Evolutionary conservation across 2,113 vertebrate genomes (phyloP).

Genomic region (Hyaena hyaena): DNA sequence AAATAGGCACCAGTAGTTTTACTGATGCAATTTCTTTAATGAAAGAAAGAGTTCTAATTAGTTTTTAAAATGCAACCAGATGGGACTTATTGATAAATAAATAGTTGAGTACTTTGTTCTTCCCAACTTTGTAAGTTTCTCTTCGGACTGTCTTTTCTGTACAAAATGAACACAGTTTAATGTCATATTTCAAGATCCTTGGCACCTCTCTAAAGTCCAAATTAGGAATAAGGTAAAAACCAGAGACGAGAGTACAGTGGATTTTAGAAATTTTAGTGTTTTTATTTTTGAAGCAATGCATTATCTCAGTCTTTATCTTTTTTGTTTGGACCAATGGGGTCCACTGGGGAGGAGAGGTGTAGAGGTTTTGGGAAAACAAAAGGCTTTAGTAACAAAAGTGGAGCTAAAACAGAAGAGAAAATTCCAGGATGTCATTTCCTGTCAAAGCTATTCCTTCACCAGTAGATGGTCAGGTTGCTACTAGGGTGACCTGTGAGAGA

Average conservation of each 20-base stretch:
- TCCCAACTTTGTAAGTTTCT: neutral
- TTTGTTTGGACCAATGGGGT: neutral
- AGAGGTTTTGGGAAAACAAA: neutral
- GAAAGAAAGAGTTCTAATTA: conserved; percentile 18
- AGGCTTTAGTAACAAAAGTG: neutral
- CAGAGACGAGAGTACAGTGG: neutral
- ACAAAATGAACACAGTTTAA: neutral
- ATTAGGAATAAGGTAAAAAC: conserved; percentile 42
- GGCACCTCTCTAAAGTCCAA: neutral
- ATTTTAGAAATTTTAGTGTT: conserved; percentile 35
- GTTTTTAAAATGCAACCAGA: conserved; percentile 17
- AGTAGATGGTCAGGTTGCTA: neutral
- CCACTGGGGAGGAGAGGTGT: neutral
- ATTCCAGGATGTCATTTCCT: neutral
- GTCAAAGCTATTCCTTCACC: neutral
- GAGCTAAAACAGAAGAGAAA: neutral
- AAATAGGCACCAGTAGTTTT: neutral
- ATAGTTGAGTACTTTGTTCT: neutral
- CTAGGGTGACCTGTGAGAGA: neutral
- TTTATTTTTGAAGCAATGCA: conserved; percentile 31
- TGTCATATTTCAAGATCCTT: neutral
- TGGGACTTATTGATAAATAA: neutral
- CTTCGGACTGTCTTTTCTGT: neutral
- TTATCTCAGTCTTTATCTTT: conserved; percentile 7
- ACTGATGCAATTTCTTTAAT: neutral